Base-by-base conservation (phyloP, 2,113 vertebrate genomes). In the Aegithalos caudatus region DNA sequence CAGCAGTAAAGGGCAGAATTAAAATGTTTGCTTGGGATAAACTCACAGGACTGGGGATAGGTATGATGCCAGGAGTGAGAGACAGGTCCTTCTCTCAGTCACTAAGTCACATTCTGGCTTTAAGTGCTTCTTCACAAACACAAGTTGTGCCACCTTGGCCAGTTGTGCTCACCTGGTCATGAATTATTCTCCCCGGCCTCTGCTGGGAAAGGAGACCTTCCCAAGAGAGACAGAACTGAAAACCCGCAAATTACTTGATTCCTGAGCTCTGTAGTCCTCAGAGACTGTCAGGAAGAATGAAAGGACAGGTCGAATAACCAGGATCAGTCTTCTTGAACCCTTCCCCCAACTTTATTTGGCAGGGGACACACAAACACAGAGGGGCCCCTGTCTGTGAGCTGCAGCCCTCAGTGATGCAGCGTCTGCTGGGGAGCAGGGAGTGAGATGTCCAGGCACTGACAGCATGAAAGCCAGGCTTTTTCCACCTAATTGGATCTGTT, bases 401-500 rank as follows among this genome's bases (percentile, higher is more conserved):
- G 0, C 0, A 3, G 71, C 28, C 19, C 0, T 48, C 54, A 6
- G 77, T 0, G 31, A 25, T 11, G 70, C 81, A 37, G 87, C 1
- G 2, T 35, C 29, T 6, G 22, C 81, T 27, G 47, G 54, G 83
- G 70, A 56, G 93, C 1, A 62, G 62, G 94, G 86, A 92, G 93
- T 88, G 95, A 95, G 88, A 83, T 64, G 69, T 90, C 56, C 64
- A 9, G 86, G 94, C 45, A 16, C 70, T 76, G 91, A 93, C 93
- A 88, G 82, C 35, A 16, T 83, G 82, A 88, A 88, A 94, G 76
- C 76, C 92, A 38, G 80, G 82, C 76, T 84, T 79, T 74, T 96
- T 90, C 92, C 92, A 83, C 88, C 72, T 96, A 83, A 94, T 90
- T 94, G 92, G 90, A 88, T 92, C 91, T 88, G 76, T 86, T 95